Conservation (phyloP, 2,113 vertebrate species). For the Centropristis striata region DNA sequence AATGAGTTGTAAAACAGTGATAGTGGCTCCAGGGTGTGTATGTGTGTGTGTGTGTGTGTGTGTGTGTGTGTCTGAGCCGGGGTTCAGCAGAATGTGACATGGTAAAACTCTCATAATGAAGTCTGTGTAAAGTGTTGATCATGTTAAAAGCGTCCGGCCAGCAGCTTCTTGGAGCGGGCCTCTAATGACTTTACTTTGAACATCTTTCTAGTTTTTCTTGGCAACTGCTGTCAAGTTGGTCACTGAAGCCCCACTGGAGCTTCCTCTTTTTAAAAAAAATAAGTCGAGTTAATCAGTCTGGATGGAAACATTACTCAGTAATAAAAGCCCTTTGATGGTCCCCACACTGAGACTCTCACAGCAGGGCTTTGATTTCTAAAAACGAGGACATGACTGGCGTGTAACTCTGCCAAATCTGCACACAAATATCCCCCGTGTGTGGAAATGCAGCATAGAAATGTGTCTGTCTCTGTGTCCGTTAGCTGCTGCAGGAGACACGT, state of each 20-base stretch:
- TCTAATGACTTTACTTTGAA: background rate
- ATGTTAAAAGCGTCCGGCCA: background rate
- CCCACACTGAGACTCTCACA: background rate
- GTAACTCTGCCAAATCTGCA: background rate
- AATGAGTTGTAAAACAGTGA: background rate
- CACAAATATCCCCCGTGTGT: background rate
- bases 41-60: background rate
- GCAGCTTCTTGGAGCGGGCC: background rate
- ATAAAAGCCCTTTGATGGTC: slow-evolving; percentile 28
- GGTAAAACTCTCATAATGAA: background rate
- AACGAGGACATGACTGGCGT: slow-evolving; percentile 21
- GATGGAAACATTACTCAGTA: slow-evolving; percentile 1
- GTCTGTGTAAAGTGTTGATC: background rate
- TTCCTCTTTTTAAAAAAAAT: background rate
- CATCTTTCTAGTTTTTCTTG: background rate
- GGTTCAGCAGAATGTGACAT: background rate
- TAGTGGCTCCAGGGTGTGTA: background rate
- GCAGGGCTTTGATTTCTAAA: slow-evolving; percentile 31
- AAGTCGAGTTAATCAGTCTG: slow-evolving; percentile 7
- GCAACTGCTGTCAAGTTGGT: background rate
- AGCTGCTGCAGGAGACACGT: background rate
- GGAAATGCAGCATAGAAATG: background rate
- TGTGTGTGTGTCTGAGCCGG: too few species aligned
- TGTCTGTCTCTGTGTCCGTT: background rate
- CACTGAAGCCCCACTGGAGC: background rate